Base-by-base conservation (phyloP, 2,888 invertebrate genomes). In the Plagiodera versicolora region DNA sequence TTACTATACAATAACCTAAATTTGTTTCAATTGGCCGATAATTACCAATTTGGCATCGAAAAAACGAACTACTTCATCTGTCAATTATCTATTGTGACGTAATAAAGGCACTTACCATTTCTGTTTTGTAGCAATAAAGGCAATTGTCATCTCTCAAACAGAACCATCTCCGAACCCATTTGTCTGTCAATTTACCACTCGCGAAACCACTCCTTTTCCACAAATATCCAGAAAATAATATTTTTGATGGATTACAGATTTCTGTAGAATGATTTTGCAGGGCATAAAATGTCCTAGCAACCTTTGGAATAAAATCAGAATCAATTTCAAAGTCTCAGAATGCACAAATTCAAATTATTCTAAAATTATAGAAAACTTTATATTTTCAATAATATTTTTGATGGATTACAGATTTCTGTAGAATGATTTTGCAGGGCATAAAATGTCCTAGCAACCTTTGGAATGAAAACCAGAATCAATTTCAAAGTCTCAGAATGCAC, bases 41-140 rank as follows among this genome's bases (percentile, higher is more conserved):
- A n/a, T n/a, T n/a, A n/a, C n/a, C n/a, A n/a, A n/a, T n/a, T n/a
- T n/a, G n/a, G n/a, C n/a, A n/a, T n/a, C n/a, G n/a, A n/a, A n/a
- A n/a, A n/a, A n/a, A n/a, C 24, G 24, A 24, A 6, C 24, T 24
- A 24, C 24, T n/a, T n/a, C 24, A 24, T 24, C 6, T 3, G 6
- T 24, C 3, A 24, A 24, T 5, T 24, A 3, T 5, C 6, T 24
- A 24, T 24, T 24, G 6, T 24, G 6, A 24, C 3, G 6, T 24
- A n/a, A 6, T 24, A 24, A 6, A 24, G 14, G 55, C 49, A 82
- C 87, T 84, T 80, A 95, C 95, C 80, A 89, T 85, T 80, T 94
- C 93, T 73, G 91, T 91, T 84, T 95, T 96, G 82, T 95, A 97
- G 81, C 92, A 95, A 81, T 96, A 97, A 65, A 97, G 85, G 82